phyloP scores from a whole-genome alignment of 2,113 vertebrate genomes.

The Megaceryle torquata region DNA sequence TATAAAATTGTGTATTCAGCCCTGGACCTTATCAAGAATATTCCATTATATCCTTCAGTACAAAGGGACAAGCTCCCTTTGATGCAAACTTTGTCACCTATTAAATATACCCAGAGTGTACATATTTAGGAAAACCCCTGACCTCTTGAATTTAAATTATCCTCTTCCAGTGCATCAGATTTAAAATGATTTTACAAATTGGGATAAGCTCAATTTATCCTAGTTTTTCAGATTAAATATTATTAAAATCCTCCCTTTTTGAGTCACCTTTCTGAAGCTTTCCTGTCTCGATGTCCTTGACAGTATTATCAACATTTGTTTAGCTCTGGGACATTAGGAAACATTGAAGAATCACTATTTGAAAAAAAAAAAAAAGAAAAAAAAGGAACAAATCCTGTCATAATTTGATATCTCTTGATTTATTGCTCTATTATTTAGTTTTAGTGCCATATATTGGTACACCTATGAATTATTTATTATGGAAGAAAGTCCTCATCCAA shows the following conservation, averaged over 20 bases:
- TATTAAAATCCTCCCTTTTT: conserved; percentile 38
- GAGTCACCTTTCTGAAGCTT: conserved; percentile 48
- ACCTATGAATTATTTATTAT: background rate
- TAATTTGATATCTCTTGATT: background rate
- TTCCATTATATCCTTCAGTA: background rate
- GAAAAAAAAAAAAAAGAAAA: background rate
- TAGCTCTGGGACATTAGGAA: background rate
- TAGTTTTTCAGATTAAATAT: conserved; percentile 62
- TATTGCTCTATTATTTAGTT: background rate
- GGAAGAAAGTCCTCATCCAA: background rate
- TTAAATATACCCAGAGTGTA: background rate
- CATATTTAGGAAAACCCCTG: background rate
- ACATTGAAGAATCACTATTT: background rate
- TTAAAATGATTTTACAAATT: conserved; percentile 62
- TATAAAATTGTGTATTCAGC: background rate
- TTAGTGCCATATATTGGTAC: background rate
- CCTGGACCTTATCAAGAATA: background rate
- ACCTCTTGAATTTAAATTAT: conserved; percentile 55
- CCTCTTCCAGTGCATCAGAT: conserved; percentile 32
- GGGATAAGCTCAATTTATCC: conserved; percentile 69
- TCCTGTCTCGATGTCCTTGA: conserved; percentile 35
- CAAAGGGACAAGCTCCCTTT: background rate
- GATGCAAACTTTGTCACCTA: background rate
- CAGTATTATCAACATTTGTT: background rate
- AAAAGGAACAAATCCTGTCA: background rate